Evolutionary conservation across 2,888 invertebrate genomes (phyloP).

Genomic region (Agapostemon virescens): DNA sequence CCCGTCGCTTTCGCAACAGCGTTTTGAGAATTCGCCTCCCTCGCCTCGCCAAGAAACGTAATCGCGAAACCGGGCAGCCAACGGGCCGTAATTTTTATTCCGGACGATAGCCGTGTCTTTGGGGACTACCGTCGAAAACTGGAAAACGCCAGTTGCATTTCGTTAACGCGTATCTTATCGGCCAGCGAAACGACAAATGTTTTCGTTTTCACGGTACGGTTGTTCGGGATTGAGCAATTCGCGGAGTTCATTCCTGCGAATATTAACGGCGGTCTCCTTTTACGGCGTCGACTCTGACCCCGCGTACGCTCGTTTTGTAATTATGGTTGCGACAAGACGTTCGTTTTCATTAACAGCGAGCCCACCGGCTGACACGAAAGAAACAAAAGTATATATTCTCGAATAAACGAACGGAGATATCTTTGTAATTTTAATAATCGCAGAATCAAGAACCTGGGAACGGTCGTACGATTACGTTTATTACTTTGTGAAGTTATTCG

Average conservation of each 20-base stretch:
- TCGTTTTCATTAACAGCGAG: background rate
- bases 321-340: background rate
- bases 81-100: constrained; percentile 1
- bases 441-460: too few species aligned
- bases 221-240: constrained; percentile 21
- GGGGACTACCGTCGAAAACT: background rate
- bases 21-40: constrained; percentile 17
- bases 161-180: constrained; percentile 11
- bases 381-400: too few species aligned
- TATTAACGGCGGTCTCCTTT: constrained; percentile 8
- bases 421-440: too few species aligned
- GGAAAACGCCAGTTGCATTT: background rate
- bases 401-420: too few species aligned
- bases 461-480: too few species aligned
- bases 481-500: too few species aligned
- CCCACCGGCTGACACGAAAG: too few species aligned
- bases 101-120: background rate
- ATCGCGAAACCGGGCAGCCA: background rate
- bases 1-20: constrained; percentile 38
- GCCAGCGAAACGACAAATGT: constrained; percentile 12
- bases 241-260: background rate
- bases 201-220: constrained; percentile 8
- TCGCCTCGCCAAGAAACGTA: background rate
- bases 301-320: background rate
- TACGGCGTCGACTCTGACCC: background rate